Conservation (phyloP, 2,888 invertebrate species). For the Epistrophe eligans region DNA sequence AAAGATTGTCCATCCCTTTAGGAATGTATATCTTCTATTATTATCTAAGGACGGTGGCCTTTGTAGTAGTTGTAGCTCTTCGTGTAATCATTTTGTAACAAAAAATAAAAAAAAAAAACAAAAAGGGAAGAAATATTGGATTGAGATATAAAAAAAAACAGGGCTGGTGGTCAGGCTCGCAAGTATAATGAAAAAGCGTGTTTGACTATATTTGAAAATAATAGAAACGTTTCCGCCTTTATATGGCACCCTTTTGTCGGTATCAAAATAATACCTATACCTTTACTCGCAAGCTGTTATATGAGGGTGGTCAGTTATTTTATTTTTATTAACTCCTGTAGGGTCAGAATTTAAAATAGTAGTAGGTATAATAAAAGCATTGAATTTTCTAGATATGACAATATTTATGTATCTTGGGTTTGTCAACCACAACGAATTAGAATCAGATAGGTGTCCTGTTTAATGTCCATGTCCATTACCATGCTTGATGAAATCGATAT, state of each 20-base stretch:
- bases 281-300: slow-evolving; percentile 36
- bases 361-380: background rate
- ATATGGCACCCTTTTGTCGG: slow-evolving; percentile 75
- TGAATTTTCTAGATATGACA: slow-evolving; percentile 18
- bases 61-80: slow-evolving; percentile 55
- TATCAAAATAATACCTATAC: slow-evolving; percentile 4
- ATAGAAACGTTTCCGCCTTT: slow-evolving; percentile 72
- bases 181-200: slow-evolving; percentile 43
- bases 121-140: background rate
- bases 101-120: too few relatives aligned
- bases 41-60: slow-evolving; percentile 36
- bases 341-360: slow-evolving; percentile 10
- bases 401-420: slow-evolving; percentile 54
- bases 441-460: slow-evolving; percentile 38
- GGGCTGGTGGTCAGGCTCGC: slow-evolving; percentile 3
- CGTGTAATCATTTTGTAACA: slow-evolving; percentile 46
- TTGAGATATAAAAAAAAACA: slow-evolving; percentile 8
- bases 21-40: slow-evolving; percentile 7
- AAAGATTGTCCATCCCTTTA: slow-evolving; percentile 58
- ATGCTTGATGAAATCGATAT: slow-evolving; percentile 48
- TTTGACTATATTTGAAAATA: slow-evolving; percentile 63
- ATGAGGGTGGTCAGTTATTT: slow-evolving; percentile 70
- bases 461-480: slow-evolving; percentile 9
- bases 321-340: slow-evolving; percentile 30
- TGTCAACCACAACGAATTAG: slow-evolving; percentile 70